Conservation (phyloP, 2,888 invertebrate genomes). For the Philereme vetulata region DNA sequence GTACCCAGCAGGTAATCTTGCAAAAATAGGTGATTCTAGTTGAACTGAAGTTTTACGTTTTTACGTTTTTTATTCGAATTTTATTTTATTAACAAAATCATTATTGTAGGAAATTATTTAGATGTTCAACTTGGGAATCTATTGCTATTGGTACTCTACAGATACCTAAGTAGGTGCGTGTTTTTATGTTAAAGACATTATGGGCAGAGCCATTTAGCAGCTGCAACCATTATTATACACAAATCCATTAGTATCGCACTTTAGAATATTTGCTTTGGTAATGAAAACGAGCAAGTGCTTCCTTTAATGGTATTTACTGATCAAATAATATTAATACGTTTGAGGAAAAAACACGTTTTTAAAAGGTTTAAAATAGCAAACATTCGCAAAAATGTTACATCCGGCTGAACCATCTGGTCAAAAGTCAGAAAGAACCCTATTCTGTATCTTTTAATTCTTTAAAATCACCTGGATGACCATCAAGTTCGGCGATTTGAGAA, state of each 20-base stretch:
- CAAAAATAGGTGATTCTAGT: too few species aligned
- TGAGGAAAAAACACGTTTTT: conserved; percentile 24
- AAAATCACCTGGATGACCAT: background rate
- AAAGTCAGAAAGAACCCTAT: too few species aligned
- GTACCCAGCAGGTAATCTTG: too few species aligned
- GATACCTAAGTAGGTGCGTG: too few species aligned
- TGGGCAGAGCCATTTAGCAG: conserved; percentile 64
- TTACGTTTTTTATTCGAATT: too few species aligned
- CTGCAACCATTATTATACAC: conserved; percentile 67
- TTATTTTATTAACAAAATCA: too few species aligned
- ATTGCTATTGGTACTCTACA: too few species aligned
- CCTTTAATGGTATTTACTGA: conserved; percentile 45
- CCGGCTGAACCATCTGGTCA: background rate
- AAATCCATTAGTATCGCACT: conserved; percentile 61
- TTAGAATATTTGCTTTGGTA: conserved; percentile 60
- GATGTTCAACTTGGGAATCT: too few species aligned
- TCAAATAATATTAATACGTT: conserved; percentile 33
- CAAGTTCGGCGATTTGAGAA: too few species aligned
- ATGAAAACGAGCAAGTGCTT: conserved; percentile 55
- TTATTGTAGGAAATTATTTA: too few species aligned
- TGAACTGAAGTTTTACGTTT: too few species aligned
- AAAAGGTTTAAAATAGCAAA: conserved; percentile 23
- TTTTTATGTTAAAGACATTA: conserved; percentile 20
- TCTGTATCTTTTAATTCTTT: too few species aligned
- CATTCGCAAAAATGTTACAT: conserved; percentile 11